A percentile compares a stretch with the other conserved stretches of the same genome.
phyloP scores from a whole-genome alignment of 1,140 invertebrate genomes.

The Drosophila neocordata region DNA sequence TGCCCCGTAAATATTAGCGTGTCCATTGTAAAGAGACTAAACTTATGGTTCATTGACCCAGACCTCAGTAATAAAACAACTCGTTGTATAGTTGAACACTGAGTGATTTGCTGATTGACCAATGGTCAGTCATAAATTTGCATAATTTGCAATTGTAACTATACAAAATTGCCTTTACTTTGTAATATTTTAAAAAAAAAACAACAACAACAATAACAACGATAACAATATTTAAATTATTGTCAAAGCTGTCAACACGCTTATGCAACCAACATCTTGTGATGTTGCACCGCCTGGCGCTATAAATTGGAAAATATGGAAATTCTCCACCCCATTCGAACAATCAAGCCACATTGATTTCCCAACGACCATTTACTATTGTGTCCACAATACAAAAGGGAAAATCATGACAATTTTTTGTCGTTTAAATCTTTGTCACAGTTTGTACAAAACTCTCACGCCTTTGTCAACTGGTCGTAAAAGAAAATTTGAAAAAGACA shows the following conservation, averaged over 20 bases:
- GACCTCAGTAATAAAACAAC: slow-evolving; percentile 26
- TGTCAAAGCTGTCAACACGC: slow-evolving; percentile 38
- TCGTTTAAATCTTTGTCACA: slow-evolving; percentile 56
- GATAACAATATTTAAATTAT: slow-evolving; percentile 32
- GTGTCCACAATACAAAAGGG: slow-evolving; percentile 52
- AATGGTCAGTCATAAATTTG: slow-evolving; percentile 62
- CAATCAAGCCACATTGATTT: slow-evolving; percentile 60
- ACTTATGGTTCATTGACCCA: slow-evolving; percentile 54
- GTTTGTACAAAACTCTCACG: slow-evolving; percentile 53
- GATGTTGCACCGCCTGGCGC: slow-evolving; percentile 34
- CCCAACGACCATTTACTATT: slow-evolving; percentile 32
- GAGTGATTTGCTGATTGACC: slow-evolving; percentile 25
- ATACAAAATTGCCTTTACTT: slow-evolving; percentile 35
- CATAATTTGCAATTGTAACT: slow-evolving; percentile 68
- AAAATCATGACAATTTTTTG: slow-evolving; percentile 50
- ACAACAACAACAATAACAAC: neutral
- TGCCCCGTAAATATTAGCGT: slow-evolving; percentile 57
- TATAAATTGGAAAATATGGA: slow-evolving; percentile 56
- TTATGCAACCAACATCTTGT: slow-evolving; percentile 65
- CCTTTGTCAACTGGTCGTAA: slow-evolving; percentile 27
- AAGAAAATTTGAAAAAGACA: slow-evolving; percentile 14
- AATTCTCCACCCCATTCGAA: slow-evolving; percentile 23
- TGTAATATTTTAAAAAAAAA: slow-evolving; percentile 54
- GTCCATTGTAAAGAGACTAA: slow-evolving; percentile 47
- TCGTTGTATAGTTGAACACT: neutral